Conservation (phyloP, 2,797 vertebrate species). For the Eulemur albifrons region DNA sequence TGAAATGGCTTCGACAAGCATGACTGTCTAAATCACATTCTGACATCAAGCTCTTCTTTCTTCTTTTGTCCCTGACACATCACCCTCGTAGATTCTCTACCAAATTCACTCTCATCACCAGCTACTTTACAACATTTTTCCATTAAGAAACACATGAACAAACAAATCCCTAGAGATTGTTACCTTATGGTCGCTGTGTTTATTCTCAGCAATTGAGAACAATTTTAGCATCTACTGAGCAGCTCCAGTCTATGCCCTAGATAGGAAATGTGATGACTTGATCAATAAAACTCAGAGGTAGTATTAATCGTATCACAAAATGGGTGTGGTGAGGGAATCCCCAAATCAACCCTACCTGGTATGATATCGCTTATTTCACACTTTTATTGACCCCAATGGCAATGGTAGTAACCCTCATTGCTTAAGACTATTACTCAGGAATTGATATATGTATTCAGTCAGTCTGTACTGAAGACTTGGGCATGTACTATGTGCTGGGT, state of each 20-base stretch:
- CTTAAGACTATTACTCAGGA: background rate
- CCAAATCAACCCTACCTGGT: background rate
- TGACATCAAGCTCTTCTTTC: background rate
- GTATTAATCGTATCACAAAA: background rate
- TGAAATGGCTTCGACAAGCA: background rate
- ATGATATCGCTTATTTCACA: background rate
- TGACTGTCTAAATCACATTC: background rate
- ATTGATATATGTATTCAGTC: background rate
- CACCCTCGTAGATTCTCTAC: background rate
- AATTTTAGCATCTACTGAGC: background rate
- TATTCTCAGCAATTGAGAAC: background rate
- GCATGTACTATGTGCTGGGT: accelerated
- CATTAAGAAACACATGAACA: background rate
- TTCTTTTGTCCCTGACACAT: background rate
- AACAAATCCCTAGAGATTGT: background rate
- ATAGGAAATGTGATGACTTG: background rate
- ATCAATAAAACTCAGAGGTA: background rate
- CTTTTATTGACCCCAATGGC: background rate
- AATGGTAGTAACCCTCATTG: background rate
- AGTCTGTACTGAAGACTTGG: background rate
- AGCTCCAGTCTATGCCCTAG: background rate
- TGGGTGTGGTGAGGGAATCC: too few relatives aligned
- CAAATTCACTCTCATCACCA: background rate
- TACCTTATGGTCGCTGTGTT: background rate
- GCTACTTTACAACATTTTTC: background rate